phyloP scores from a whole-genome alignment of 2,113 vertebrate species.

The Epinephelus cyanopodus region DNA sequence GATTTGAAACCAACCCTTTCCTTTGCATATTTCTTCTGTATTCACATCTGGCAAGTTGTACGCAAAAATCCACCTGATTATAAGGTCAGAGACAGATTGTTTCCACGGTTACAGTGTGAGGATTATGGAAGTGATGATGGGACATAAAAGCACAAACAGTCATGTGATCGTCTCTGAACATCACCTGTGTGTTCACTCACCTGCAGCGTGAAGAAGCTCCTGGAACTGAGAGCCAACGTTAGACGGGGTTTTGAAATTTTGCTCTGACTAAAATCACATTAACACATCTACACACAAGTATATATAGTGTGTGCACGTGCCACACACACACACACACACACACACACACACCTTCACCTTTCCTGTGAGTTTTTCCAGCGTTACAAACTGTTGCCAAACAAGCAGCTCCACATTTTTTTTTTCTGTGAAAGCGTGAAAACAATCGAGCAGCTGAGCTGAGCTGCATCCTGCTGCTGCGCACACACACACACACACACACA shows the following conservation, averaged over 20 bases:
- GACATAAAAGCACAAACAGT: too few species aligned
- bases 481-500: slow-evolving; percentile 56
- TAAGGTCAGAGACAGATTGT: too few species aligned
- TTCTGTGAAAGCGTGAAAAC: slow-evolving; percentile 65
- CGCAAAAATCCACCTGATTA: too few species aligned
- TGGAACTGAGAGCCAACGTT: not conserved
- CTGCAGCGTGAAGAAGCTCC: slow-evolving; percentile 2
- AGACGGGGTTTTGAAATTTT: not conserved
- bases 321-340: slow-evolving; percentile 42
- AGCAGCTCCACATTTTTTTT: slow-evolving; percentile 58
- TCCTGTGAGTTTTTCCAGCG: slow-evolving; percentile 15
- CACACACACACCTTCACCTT: slow-evolving; percentile 13
- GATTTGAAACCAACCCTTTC: too few species aligned
- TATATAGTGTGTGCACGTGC: too few species aligned
- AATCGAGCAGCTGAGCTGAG: slow-evolving; percentile 65
- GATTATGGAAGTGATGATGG: too few species aligned
- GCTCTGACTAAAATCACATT: not conserved
- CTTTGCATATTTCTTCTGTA: too few species aligned
- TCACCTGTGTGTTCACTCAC: too few species aligned
- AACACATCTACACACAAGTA: not conserved
- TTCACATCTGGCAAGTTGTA: too few species aligned
- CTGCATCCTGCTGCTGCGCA: slow-evolving; percentile 49
- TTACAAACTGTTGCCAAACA: slow-evolving; percentile 64
- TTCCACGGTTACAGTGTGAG: too few species aligned
- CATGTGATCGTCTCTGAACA: too few species aligned